A percentile compares a stretch with the other conserved stretches of the same genome.
These are phyloP conservation scores for Hippocampus zosterae DNA, from an alignment of 2,113 vertebrate species.

Conservation along the genomic window DNA sequence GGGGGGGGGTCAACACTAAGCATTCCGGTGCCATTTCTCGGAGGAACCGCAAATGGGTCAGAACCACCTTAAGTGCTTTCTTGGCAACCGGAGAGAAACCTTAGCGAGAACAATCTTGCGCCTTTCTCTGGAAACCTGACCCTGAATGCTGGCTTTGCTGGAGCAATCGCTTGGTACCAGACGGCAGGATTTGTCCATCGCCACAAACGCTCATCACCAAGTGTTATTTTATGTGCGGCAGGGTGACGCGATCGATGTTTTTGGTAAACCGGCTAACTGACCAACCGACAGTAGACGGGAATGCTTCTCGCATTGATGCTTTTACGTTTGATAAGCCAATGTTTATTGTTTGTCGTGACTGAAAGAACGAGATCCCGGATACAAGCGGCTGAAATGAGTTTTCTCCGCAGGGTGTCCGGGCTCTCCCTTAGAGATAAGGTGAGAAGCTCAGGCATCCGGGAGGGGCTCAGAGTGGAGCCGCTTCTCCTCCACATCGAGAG, in stretches of 20 bases:
- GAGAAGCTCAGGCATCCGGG: too few relatives aligned
- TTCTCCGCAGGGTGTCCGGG: too few relatives aligned
- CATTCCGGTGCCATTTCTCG: not conserved
- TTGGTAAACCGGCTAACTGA: too few relatives aligned
- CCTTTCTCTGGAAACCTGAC: slow-evolving; percentile 15
- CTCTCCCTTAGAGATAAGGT: too few relatives aligned
- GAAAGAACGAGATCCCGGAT: too few relatives aligned
- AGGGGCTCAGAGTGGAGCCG: too few relatives aligned
- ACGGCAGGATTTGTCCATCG: not conserved
- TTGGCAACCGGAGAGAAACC: slow-evolving; percentile 27
- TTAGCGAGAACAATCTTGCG: slow-evolving; percentile 18
- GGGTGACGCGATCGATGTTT: too few relatives aligned
- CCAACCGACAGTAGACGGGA: too few relatives aligned
- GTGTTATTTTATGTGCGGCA: too few relatives aligned
- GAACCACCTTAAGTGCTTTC: slow-evolving; percentile 34
- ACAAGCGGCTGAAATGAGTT: too few relatives aligned
- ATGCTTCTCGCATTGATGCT: not conserved
- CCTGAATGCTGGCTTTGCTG: not conserved
- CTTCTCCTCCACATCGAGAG: too few relatives aligned
- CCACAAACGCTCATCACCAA: not conserved
- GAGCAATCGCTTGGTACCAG: not conserved
- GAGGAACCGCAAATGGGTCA: slow-evolving; percentile 10
- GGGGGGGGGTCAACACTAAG: slow-evolving; percentile 7
- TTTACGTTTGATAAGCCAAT: not conserved
- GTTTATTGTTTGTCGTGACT: too few relatives aligned